Evolutionary conservation across 2,797 vertebrate species (phyloP).

Genomic region (Falco novaeseelandiae): DNA sequence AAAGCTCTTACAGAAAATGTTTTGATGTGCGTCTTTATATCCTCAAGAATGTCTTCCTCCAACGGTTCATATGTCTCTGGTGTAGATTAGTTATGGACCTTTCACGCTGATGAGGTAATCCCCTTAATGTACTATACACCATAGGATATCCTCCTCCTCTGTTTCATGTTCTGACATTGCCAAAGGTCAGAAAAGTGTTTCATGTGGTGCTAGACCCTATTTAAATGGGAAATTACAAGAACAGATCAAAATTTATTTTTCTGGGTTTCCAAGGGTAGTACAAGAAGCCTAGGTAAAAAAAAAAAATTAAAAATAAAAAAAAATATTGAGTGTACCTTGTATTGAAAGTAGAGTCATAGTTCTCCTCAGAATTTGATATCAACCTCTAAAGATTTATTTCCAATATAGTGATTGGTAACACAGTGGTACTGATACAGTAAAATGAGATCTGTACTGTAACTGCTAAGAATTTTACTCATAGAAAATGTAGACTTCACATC

Average conservation of each 20-base stretch:
- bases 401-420: background rate
- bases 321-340: background rate
- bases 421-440: background rate
- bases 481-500: slow-evolving; percentile 32
- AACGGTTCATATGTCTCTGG: slow-evolving; percentile 43
- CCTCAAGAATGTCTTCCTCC: background rate
- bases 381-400: background rate
- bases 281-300: background rate
- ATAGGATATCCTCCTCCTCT: slow-evolving; percentile 59
- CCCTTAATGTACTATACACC: slow-evolving; percentile 52
- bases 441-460: slow-evolving; percentile 8
- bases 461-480: background rate
- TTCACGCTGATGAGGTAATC: slow-evolving; percentile 63
- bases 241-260: background rate
- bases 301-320: too few relatives aligned
- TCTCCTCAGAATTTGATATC: background rate
- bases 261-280: background rate
- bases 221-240: slow-evolving; percentile 21
- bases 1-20: background rate
- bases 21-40: slow-evolving; percentile 9
- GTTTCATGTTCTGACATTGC: slow-evolving; percentile 58
- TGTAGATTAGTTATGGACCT: slow-evolving; percentile 62
- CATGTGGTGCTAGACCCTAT: background rate
- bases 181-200: slow-evolving; percentile 60
- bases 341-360: background rate